A percentile compares a stretch with the other conserved stretches of the same genome.
Evolutionary conservation across 2,888 invertebrate genomes (phyloP).

Genomic region (Pristionchus entomophagus): DNA sequence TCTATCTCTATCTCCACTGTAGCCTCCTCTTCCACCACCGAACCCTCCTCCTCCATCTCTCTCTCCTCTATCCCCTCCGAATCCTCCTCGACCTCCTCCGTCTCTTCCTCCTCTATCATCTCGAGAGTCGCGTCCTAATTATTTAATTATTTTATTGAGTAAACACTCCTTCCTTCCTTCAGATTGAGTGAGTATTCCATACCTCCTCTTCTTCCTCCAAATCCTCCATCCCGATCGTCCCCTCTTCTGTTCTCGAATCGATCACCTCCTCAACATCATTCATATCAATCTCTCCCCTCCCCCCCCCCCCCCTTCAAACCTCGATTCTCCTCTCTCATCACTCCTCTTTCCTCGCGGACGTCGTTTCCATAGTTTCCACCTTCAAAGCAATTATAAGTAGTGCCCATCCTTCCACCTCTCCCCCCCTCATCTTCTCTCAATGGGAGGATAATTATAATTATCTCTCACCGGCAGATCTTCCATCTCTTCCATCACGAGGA

Average conservation of each 20-base stretch:
- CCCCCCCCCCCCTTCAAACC: neutral
- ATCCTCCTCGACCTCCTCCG: conserved; percentile 39
- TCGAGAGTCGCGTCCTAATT: neutral
- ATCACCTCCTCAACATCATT: neutral
- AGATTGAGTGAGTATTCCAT: neutral
- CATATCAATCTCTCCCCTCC: neutral
- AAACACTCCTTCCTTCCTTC: too few relatives aligned
- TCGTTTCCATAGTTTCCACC: neutral
- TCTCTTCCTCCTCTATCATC: conserved; percentile 36
- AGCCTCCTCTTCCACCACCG: neutral
- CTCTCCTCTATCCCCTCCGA: conserved; percentile 21
- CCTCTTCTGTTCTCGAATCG: neutral
- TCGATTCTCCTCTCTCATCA: neutral
- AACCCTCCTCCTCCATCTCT: neutral
- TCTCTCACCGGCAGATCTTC: neutral
- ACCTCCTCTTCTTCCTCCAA: neutral
- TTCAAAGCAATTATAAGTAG: too few relatives aligned
- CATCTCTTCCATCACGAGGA: neutral
- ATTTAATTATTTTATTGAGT: too few relatives aligned
- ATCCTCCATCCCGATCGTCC: neutral
- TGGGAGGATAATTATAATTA: neutral
- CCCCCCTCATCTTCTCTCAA: neutral
- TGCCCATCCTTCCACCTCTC: too few relatives aligned
- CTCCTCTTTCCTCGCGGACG: neutral
- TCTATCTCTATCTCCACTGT: conserved; percentile 8